A percentile compares a stretch with the other conserved stretches of the same genome.
These are phyloP conservation scores for Limosa lapponica DNA, from an alignment of 2,797 vertebrate species.

Conservation along the genomic window DNA sequence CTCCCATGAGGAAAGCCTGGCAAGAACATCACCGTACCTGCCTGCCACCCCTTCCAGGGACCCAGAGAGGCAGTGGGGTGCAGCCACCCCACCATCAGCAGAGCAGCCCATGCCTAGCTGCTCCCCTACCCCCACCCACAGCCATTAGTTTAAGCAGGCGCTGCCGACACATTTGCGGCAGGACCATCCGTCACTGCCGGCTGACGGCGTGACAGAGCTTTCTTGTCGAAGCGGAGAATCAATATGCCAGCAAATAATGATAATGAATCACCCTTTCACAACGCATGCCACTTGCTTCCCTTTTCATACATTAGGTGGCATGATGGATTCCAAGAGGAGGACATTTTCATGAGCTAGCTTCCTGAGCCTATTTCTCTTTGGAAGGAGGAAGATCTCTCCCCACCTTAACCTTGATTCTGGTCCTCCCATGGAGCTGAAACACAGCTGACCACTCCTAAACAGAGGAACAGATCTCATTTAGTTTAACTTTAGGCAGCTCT, in stretches of 20 bases:
- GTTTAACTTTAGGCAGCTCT: not conserved
- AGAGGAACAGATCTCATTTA: not conserved
- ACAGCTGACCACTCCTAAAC: not conserved
- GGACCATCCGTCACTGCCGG: not conserved
- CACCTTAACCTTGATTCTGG: not conserved
- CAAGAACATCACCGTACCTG: not conserved
- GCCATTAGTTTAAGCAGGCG: not conserved
- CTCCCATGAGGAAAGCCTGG: not conserved
- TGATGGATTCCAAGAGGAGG: not conserved
- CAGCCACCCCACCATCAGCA: not conserved
- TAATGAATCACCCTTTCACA: slow-evolving; percentile 41
- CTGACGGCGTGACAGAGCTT: slow-evolving; percentile 16
- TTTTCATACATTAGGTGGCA: not conserved
- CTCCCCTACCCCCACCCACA: not conserved
- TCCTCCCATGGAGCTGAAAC: not conserved
- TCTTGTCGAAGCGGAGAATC: slow-evolving; percentile 63
- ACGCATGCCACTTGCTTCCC: not conserved
- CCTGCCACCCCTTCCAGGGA: not conserved
- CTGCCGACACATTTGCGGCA: not conserved
- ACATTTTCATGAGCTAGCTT: not conserved
- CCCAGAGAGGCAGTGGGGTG: not conserved
- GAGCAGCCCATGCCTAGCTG: not conserved
- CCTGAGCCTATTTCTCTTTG: not conserved
- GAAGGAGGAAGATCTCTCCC: not conserved
- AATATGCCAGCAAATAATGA: slow-evolving; percentile 67